Evolutionary conservation across 2,113 vertebrate genomes (phyloP), one percentile per base, ranked within the genome.

Genomic region (Columba janthina): DNA sequence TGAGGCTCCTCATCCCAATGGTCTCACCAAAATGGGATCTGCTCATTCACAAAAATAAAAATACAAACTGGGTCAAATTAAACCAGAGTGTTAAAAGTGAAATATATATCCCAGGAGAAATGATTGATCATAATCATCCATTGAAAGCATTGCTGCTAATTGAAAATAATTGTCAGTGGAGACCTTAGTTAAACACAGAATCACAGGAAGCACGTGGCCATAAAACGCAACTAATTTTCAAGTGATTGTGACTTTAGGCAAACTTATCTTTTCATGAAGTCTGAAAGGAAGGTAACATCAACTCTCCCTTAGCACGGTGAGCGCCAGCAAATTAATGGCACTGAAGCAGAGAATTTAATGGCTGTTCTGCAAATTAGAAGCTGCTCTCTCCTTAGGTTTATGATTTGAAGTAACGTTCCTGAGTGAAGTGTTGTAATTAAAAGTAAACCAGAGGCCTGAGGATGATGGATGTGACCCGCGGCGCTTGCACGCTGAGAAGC

Each of bases 391-490:
- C 86, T 94, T 77, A 73, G 94, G 79, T 95, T 97, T 96, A 74
- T 95, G 96, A 84, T 95, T 92, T 91, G 90, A 93, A 97, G 97
- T 93, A 84, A 93, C 26, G n/a, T 94, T 96, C 90, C 93, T 89
- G 93, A 96, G 87, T 87, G 89, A 97, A 98, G 93, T 26, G 71
- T 71, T 97, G 97, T 96, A 94, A 98, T 97, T 97, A 97, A 95
- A 97, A 97, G 93, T 71, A 96, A 95, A 96, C 94, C 88, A 94
- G 95, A 94, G 93, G 90, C 91, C 89, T 75, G 91, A 42, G 85
- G 79, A 72, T 97, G 97, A 97, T 91, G n/a, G 95, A 97, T 97
- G 96, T 74, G 90, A 91, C 91, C 94, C 15, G 5, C 25, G 25
- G 93, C 17, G 42, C 83, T 60, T 44, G 26, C 93, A 85, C 71